Conservation (phyloP, 2,888 invertebrate species). For the Meta bourneti region DNA sequence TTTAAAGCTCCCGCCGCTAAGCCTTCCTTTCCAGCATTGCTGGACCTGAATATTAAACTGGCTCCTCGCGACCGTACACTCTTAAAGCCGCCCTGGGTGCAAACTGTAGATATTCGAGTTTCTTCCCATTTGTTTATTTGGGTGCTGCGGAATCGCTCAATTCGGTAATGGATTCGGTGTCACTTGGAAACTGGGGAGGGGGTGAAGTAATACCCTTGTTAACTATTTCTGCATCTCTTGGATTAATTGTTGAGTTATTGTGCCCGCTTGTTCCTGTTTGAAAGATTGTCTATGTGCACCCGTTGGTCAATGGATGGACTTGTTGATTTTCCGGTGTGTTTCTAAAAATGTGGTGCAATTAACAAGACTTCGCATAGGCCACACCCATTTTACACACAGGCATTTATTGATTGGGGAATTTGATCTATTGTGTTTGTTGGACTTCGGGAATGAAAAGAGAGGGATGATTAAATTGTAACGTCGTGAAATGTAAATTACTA, state of each 20-base stretch:
- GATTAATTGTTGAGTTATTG: not conserved
- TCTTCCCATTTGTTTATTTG: no score
- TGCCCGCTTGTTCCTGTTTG: not conserved
- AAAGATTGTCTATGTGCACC: not conserved
- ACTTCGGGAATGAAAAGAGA: no score
- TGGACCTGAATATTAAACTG: constrained; percentile 61
- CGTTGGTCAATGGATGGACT: not conserved
- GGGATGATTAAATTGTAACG: no score
- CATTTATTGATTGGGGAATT: no score
- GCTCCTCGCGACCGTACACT: constrained; percentile 5
- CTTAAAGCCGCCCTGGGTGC: not conserved
- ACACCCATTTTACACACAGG: no score
- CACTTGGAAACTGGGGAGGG: no score
- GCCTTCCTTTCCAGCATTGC: not conserved
- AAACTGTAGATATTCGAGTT: no score
- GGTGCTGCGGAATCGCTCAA: no score
- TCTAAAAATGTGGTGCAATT: no score
- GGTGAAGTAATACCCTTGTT: not conserved
- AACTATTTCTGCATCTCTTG: not conserved
- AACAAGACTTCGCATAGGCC: no score
- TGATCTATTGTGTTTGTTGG: no score
- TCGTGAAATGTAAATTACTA: no score
- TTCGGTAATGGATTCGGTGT: not conserved
- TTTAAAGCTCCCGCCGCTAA: constrained; percentile 45
- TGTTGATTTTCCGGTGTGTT: not conserved